Evolutionary conservation across 2,888 invertebrate genomes (phyloP), one percentile per base, ranked within the genome.

Genomic region (Morinoia aosen): DNA sequence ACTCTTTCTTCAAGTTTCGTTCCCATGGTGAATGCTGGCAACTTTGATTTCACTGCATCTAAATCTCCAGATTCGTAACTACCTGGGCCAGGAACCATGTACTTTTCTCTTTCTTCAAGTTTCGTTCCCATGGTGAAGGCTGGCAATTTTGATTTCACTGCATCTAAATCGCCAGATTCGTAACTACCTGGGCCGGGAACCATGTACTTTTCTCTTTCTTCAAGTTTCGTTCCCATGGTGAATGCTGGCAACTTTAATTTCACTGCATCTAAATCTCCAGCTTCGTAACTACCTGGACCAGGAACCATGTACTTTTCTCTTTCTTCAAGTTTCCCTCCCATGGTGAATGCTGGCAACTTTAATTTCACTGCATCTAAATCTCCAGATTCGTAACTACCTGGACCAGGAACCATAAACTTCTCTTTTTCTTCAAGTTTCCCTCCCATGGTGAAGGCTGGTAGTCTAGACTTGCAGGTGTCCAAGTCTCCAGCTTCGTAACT

Each of bases 331-430:
- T 95, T 96, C 48, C 95, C 96, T 91, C 95, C 95, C 96, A 96
- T 95, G 57, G 96, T 96, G 91, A 94, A 96, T 16, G 95, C 95
- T 58, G 96, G 96, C 39, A 95, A 64, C 56, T 94, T 96, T 25
- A 76, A 95, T 33, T 94, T 95, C 56, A 95, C 93, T 33, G 88
- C 95, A 94, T 96, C 95, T 58, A 96, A 91, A 90, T 96, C 93
- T 12, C 95, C 96, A 16, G 95, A 88, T 39, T 96, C 96, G 97
- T 99, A 99, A 96, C 98, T 98, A 33, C 98, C 99, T 39, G 99
- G 99, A 48, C 99, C 99, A 3, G 99, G 99, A 64, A 99, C 99
- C 97, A 98, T 98, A 95, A 98, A 97, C 95, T 97, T 97, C 97
- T 97, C 98, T 76, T 97, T 97, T 90, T 97, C 97, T n/a, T 58